phyloP scores from a whole-genome alignment of 2,888 invertebrate species.

The Lamellibrachia satsuma region DNA sequence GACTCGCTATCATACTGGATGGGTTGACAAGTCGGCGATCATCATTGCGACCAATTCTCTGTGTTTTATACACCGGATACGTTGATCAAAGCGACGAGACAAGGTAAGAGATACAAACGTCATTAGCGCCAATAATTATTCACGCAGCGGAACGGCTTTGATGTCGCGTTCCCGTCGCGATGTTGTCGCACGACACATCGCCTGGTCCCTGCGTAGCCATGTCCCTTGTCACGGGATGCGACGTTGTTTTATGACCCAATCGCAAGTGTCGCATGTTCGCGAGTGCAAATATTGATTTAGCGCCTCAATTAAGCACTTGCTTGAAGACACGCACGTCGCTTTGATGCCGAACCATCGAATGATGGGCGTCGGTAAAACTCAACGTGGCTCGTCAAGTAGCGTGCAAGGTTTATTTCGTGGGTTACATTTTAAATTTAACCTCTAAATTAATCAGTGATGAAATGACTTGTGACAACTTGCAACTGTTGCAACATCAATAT shows the following conservation, averaged over 20 bases:
- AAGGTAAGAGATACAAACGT: neutral
- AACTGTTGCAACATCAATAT: neutral
- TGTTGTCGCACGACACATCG: neutral
- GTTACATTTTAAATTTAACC: too few species aligned
- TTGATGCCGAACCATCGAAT: neutral
- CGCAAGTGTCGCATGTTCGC: neutral
- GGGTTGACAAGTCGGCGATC: neutral
- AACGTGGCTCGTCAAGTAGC: neutral
- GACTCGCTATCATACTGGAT: neutral
- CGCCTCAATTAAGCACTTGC: neutral
- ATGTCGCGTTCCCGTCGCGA: neutral
- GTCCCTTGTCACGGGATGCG: neutral
- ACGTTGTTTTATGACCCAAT: neutral
- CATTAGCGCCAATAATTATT: neutral
- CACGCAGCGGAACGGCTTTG: neutral
- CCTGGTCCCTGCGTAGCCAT: neutral
- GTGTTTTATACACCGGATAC: neutral
- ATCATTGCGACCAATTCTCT: neutral
- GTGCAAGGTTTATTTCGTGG: too few species aligned
- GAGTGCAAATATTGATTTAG: slow-evolving; percentile 5
- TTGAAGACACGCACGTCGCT: neutral
- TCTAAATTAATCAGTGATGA: too few species aligned
- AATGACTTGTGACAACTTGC: neutral
- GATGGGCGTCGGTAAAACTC: neutral
- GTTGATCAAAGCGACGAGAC: neutral